Conservation (phyloP, 2,113 vertebrate genomes). For the Phasianus colchicus region DNA sequence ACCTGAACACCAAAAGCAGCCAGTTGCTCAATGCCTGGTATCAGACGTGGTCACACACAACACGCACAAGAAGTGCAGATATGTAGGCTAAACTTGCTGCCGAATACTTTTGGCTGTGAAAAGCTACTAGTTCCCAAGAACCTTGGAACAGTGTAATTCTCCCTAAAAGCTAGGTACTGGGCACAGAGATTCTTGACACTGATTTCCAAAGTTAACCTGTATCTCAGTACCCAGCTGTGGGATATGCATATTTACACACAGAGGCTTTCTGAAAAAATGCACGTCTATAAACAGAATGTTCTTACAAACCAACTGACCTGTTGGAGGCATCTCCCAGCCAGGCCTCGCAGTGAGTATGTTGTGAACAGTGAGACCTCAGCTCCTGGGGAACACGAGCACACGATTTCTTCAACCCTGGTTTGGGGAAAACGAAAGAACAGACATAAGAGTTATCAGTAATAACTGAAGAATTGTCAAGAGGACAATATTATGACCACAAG, state of each 20-base stretch:
- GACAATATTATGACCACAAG: background rate
- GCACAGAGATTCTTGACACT: background rate
- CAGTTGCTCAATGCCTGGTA: rapidly evolving
- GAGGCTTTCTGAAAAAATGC: background rate
- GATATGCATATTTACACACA: background rate
- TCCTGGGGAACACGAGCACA: background rate
- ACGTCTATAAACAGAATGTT: background rate
- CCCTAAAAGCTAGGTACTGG: rapidly evolving
- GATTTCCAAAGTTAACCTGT: background rate
- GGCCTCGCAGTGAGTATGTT: background rate
- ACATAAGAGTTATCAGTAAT: background rate
- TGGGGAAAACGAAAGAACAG: background rate
- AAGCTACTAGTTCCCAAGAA: background rate
- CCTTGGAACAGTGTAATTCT: background rate
- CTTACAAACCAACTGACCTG: background rate
- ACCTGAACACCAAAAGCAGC: background rate
- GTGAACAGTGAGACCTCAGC: rapidly evolving
- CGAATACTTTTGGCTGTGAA: background rate
- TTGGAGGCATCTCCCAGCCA: rapidly evolving
- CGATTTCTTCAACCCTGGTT: background rate
- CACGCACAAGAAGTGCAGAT: background rate
- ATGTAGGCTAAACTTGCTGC: background rate
- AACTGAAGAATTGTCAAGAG: background rate
- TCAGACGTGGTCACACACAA: background rate
- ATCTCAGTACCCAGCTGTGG: background rate